Base-by-base conservation (phyloP, 2,888 invertebrate species). In the Cataglyphis livida region DNA sequence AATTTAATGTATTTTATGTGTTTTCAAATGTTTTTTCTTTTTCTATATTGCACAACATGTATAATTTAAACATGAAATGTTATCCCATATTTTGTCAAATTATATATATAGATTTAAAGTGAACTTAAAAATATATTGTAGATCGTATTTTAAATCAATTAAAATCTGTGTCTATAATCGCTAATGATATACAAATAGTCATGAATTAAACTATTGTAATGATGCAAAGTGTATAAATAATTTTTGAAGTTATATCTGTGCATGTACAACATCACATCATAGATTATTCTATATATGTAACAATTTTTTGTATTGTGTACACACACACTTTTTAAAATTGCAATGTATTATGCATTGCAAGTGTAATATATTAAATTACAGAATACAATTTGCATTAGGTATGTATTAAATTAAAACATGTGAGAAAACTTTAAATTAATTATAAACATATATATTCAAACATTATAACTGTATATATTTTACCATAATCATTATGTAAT, bases 271-370 rank as follows among this genome's bases (percentile, higher is more conserved):
- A 41, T 21, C 9, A 0, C 35, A 64, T 32, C 3, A 38, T 10
- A 41, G 21, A 64, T 12, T 38, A 76, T 65, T 64, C 51, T 35
- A 66, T 54, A n/a, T 28, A 65, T 41, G 38, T 28, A 65, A 76
- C 2, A 73, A 44, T n/a, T 32, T 41, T 48, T 18, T 48, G 64
- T 6, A 48, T 48, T 21, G 15, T 64, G 35, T 75, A 28, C 28
- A 28, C 28, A 28, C 28, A 64, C 48, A 64, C 15, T 62, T 7
- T 64, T 64, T 75, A 64, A 32, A 15, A 64, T 4, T 48, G 61
- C 61, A 75, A 75, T 21, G 15, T 62, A 61, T 61, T 74, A 44
- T n/a, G 61, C 48, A 48, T 48, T 48, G 18, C 48, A 48, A 48
- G 6, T 15, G 28, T 35, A 62, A n/a, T 62, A 21, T 48, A 75